Conservation (phyloP, 1,140 invertebrate genomes). For the Cepaea nemoralis region DNA sequence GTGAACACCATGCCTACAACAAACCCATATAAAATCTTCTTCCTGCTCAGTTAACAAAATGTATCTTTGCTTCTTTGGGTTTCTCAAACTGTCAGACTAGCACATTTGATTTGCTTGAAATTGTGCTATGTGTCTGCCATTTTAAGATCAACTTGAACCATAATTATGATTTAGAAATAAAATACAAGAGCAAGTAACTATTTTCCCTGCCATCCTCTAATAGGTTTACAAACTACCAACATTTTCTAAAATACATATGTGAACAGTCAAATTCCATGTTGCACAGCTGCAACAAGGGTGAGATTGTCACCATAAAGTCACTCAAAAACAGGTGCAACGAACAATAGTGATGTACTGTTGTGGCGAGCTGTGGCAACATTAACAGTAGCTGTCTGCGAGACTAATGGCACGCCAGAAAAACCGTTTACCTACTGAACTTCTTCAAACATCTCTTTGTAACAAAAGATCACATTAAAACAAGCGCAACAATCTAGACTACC, state of each 20-base stretch:
- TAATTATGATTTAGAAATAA: neutral
- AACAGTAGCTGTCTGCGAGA: neutral
- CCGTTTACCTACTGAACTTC: neutral
- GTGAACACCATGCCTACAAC: slow-evolving; percentile 17
- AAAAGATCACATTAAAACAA: slow-evolving; percentile 36
- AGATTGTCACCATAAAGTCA: neutral
- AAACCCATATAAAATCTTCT: neutral
- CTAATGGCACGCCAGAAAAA: neutral
- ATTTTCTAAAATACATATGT: neutral
- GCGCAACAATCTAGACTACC: neutral
- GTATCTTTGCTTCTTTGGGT: neutral
- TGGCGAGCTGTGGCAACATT: neutral
- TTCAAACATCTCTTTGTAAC: neutral
- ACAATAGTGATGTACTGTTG: neutral
- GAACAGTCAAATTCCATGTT: neutral
- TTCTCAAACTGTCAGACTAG: neutral
- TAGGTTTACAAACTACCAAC: neutral
- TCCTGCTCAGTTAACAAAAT: neutral
- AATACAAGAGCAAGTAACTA: neutral
- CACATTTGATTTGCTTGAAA: neutral
- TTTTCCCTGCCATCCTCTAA: too few relatives aligned
- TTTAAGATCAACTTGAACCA: neutral
- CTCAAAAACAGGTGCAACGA: neutral
- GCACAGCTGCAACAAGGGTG: neutral
- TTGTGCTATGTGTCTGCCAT: neutral